Base-by-base conservation (phyloP, 2,797 vertebrate species). In the Karalla daura region DNA sequence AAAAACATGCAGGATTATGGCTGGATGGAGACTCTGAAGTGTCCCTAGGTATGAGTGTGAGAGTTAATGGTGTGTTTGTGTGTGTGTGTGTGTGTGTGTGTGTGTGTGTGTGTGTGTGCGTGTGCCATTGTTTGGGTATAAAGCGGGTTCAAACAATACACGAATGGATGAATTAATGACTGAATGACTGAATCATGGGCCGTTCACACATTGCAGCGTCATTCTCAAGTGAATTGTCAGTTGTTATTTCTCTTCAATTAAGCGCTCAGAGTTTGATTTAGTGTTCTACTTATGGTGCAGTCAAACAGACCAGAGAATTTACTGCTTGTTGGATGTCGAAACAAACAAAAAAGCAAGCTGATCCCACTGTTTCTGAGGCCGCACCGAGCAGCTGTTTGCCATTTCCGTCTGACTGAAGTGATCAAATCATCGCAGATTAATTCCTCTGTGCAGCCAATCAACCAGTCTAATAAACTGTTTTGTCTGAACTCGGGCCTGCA, bases 391-490 rank as follows among this genome's bases (percentile, higher is more conserved):
- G 25, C 7, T 35, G 12, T 23, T 62, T 9, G 2, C n/a, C 8
- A 6, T 39, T 28, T 53, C 15, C 3, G 37, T 21, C 7, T 27
- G 1, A 3, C 49, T 50, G 39, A 54, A 67, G 23, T 12, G 17
- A 39, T 51, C 28, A 49, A 52, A 20, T 56, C 35, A 14, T 11
- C 36, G 46, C n/a, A 18, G 8, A 45, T 47, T 23, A n/a, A 7
- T 56, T 63, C n/a, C 59, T 54, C 39, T 8, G 25, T 59, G n/a
- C 12, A 14, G 14, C 17, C 59, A 32, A 62, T 68, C 30, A 20
- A 8, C 24, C 20, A 9, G 15, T 55, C 8, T 45, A 67, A 70
- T 70, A 45, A 53, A 64, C 49, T 39, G 39, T 23, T 55, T 47
- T 52, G 18, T 50, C 33, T 44, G 27, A 66, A 63, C 28, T 32